These are phyloP conservation scores for Dissostichus mawsoni DNA, from an alignment of 2,113 vertebrate genomes.

Conservation along the genomic window DNA sequence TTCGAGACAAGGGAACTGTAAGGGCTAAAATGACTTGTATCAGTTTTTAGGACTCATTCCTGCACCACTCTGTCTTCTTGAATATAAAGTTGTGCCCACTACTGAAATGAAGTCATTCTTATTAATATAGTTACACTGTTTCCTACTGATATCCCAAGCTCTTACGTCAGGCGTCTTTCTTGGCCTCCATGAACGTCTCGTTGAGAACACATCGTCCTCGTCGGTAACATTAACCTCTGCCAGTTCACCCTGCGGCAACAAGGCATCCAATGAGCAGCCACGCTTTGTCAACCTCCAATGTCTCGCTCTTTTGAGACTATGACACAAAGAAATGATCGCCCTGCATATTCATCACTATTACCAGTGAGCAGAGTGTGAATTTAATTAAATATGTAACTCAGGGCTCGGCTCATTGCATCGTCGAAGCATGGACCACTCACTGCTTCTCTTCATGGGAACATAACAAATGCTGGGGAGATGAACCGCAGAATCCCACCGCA, in stretches of 20 bases:
- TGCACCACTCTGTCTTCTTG: too few species aligned
- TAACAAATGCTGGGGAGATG: slow-evolving; percentile 39
- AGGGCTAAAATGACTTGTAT: too few species aligned
- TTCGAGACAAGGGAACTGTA: too few species aligned
- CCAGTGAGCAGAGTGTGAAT: slow-evolving; percentile 30
- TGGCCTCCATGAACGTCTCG: slow-evolving; percentile 10
- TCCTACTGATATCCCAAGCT: not conserved
- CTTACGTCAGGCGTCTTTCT: slow-evolving; percentile 10
- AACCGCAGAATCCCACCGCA: slow-evolving; percentile 9
- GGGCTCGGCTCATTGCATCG: slow-evolving; percentile 50
- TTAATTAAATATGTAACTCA: slow-evolving; percentile 72
- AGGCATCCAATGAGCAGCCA: slow-evolving; percentile 67
- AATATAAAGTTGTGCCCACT: too few species aligned
- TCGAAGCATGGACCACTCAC: slow-evolving; percentile 39
- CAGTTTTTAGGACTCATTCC: too few species aligned
- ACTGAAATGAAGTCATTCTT: too few species aligned
- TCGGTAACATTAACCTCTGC: slow-evolving; percentile 67
- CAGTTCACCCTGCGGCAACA: slow-evolving; percentile 45
- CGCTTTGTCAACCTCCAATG: slow-evolving; percentile 55
- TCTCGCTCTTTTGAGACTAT: slow-evolving; percentile 50
- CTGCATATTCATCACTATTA: slow-evolving; percentile 70
- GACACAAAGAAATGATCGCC: slow-evolving; percentile 64
- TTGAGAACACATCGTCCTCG: slow-evolving; percentile 57
- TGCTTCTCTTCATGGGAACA: slow-evolving; percentile 34
- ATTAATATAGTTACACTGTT: too few species aligned